A percentile compares a stretch with the other conserved stretches of the same genome.
phyloP scores from a whole-genome alignment of 2,113 vertebrate genomes.

The Pseudopodoces humilis region DNA sequence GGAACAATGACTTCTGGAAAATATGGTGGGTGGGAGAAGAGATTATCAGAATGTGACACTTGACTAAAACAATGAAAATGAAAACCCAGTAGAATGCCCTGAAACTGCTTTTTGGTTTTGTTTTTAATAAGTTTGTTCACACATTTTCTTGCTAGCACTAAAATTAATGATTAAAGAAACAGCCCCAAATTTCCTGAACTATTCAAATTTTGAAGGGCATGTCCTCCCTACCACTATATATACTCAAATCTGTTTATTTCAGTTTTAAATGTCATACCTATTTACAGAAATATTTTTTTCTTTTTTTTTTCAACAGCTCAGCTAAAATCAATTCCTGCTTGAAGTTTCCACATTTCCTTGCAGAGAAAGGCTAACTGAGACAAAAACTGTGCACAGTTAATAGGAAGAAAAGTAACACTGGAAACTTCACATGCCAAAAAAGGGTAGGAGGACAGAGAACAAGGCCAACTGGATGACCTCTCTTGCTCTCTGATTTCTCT shows the following conservation, averaged over 20 bases:
- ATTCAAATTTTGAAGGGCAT: background rate
- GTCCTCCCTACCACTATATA: background rate
- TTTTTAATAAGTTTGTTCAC: background rate
- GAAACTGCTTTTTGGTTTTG: background rate
- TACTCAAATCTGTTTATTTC: background rate
- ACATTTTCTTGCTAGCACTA: background rate
- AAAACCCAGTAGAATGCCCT: background rate
- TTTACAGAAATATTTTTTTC: background rate
- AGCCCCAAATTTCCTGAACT: background rate
- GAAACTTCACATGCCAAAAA: background rate
- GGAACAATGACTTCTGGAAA: constrained; percentile 17
- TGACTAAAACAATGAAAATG: constrained; percentile 5
- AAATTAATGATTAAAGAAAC: background rate
- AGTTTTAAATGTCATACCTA: background rate
- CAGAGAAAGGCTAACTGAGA: background rate
- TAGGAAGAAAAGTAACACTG: background rate
- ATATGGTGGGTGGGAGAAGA: background rate
- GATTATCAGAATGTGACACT: background rate
- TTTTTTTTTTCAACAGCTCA: background rate
- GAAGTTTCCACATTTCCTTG: background rate
- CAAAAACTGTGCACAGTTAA: background rate
- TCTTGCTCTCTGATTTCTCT: background rate
- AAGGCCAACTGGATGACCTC: background rate
- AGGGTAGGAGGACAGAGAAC: background rate
- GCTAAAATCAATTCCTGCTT: constrained; percentile 3